Evolutionary conservation across 2,888 invertebrate species (phyloP), one percentile per base, ranked within the genome.

Genomic region (Chloromyia formosa): DNA sequence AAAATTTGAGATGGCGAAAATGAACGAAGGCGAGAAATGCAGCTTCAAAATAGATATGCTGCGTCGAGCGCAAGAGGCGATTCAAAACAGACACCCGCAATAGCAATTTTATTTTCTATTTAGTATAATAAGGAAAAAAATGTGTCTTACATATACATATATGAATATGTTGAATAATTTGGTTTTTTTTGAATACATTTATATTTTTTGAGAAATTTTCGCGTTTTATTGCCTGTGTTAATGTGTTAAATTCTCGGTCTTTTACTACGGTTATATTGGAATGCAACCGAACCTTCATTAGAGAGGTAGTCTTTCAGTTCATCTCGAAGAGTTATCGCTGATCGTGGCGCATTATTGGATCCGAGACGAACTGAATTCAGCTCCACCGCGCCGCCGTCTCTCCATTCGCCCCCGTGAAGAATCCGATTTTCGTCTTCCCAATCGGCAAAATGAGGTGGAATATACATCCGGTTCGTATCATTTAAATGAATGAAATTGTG

Each of bases 171-270:
- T 53, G 53, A 16, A 16, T 16, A 5, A n/a, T 53, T 14, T 53
- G 14, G 3, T 53, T 35, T 35, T 35, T 53, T 53, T 53, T 1
- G 4, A 53, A 53, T 53, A 53, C 5, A 53, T 53, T 53, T 53
- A 53, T 53, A 53, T 53, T 1, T 53, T 53, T 14, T 4, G 53
- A 53, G 2, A 53, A 53, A n/a, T 14, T 53, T 4, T 53, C 18
- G 18, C 2, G 3, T 53, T 53, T 53, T 35, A 35, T 35, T 35
- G 7, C n/a, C n/a, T n/a, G n/a, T n/a, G n/a, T n/a, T n/a, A n/a
- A n/a, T n/a, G n/a, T n/a, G n/a, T n/a, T 53, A 53, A 2, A 53
- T 53, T 53, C 53, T 53, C 53, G 53, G 53, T 53, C 53, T 53
- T 18, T 53, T 53, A 53, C 53, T 53, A 4, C 53, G 53, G 53